Percentiles rank a stretch among this genome's conserved stretches.
These are phyloP conservation scores for Ctenopoma kingsleyae DNA, from an alignment of 2,797 vertebrate species.

Conservation along the genomic window DNA sequence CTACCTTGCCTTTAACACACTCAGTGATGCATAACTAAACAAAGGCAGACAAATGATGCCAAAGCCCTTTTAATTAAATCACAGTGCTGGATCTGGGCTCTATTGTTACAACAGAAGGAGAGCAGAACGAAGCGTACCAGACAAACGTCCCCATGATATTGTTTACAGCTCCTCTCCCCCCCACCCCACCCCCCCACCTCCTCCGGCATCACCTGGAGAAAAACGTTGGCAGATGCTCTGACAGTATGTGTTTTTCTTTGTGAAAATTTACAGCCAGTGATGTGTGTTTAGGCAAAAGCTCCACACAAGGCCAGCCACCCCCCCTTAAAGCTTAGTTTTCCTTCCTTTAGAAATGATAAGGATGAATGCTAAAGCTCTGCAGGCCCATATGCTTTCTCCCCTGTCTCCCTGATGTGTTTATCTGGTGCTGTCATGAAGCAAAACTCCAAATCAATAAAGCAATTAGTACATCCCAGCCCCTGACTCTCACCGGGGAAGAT, in stretches of 20 bases:
- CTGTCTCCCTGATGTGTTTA: constrained; percentile 78
- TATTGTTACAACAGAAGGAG: constrained; percentile 51
- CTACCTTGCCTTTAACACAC: constrained; percentile 55
- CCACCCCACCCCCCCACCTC: neutral
- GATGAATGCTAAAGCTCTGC: constrained; percentile 35
- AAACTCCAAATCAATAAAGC: constrained; percentile 83
- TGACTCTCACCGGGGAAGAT: constrained; percentile 69
- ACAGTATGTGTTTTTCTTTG: constrained; percentile 60
- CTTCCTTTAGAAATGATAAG: constrained; percentile 47
- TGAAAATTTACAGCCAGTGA: constrained; percentile 57
- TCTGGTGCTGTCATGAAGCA: constrained; percentile 68
- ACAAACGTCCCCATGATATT: constrained; percentile 54
- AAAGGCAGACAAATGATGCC: constrained; percentile 59
- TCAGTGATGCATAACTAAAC: constrained; percentile 62
- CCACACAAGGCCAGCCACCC: constrained; percentile 32
- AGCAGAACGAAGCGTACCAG: constrained; percentile 41
- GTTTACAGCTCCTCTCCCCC: constrained; percentile 36
- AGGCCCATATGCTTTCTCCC: constrained; percentile 54
- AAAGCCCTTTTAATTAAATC: constrained; percentile 67
- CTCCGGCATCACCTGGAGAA: constrained; percentile 55
- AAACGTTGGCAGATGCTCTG: constrained; percentile 52
- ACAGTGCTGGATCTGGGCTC: constrained; percentile 50
- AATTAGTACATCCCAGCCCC: constrained; percentile 79
- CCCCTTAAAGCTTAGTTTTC: constrained; percentile 42
- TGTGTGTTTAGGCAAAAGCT: constrained; percentile 30